Conservation (phyloP, 2,113 vertebrate species). For the Thermophis baileyi region DNA sequence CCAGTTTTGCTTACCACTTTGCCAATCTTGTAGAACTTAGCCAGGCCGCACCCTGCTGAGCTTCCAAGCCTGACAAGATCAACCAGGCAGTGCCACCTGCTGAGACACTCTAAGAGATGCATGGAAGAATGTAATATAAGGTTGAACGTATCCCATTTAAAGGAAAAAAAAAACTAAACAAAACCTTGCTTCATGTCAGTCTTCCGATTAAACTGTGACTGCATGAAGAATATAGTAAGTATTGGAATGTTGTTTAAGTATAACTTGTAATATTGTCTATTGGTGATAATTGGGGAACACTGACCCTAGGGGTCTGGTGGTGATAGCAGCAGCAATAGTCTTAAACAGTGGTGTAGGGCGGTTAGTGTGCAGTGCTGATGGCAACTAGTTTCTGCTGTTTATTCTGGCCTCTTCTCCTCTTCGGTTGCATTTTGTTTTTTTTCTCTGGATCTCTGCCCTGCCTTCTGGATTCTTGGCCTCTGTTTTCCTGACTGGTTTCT, state of each 20-base stretch:
- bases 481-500: conserved; percentile 77
- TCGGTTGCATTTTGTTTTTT: conserved; percentile 88
- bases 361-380: conserved; percentile 75
- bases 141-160: conserved; percentile 69
- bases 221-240: conserved; percentile 71
- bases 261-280: conserved; percentile 67
- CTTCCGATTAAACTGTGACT: conserved; percentile 69
- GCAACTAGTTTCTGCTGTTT: conserved; percentile 75
- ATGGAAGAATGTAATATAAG: conserved; percentile 69
- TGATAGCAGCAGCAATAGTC: conserved; percentile 91
- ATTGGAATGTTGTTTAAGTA: conserved; percentile 75
- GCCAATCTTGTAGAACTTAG: not conserved
- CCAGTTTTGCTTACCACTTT: not conserved
- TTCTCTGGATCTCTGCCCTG: conserved; percentile 80
- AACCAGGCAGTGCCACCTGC: not conserved
- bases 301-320: conserved; percentile 69
- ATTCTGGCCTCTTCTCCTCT: conserved; percentile 80
- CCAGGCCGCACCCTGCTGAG: not conserved
- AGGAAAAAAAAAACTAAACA: conserved; percentile 15
- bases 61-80: not conserved
- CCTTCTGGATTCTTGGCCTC: conserved; percentile 74
- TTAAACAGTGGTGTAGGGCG: conserved; percentile 61
- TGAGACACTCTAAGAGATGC: conserved; percentile 65
- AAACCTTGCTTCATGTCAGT: conserved; percentile 63
- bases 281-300: conserved; percentile 60